phyloP scores from a whole-genome alignment of 2,113 vertebrate species.

The Meleagris gallopavo region DNA sequence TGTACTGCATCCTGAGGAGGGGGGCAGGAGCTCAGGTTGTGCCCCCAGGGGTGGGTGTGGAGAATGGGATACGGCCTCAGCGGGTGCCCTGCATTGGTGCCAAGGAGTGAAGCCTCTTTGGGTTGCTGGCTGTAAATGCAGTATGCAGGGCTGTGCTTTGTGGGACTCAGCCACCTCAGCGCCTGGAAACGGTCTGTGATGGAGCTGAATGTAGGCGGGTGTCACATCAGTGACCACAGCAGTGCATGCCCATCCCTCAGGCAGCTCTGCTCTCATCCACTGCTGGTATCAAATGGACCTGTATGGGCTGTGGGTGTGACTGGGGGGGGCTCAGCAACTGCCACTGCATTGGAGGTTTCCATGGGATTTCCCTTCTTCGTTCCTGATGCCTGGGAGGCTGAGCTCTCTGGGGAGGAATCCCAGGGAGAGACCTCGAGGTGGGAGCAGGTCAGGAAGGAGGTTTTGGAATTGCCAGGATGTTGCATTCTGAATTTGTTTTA shows the following conservation, averaged over 20 bases:
- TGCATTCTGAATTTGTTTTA: neutral
- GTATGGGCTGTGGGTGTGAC: accelerated
- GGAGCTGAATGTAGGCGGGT: neutral
- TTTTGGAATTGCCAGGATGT: neutral
- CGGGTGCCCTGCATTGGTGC: neutral
- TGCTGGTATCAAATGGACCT: neutral
- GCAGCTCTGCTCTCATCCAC: neutral
- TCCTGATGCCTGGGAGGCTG: neutral
- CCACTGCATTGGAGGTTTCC: accelerated
- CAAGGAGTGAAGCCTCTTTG: accelerated
- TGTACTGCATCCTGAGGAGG: accelerated
- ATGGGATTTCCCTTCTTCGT: neutral
- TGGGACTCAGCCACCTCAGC: neutral
- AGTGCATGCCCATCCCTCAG: accelerated
- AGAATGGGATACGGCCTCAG: accelerated
- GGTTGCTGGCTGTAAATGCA: neutral
- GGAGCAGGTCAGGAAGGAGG: neutral
- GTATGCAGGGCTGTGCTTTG: no score
- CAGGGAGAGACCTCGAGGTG: no score
- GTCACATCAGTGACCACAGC: accelerated
- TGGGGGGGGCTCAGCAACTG: neutral
- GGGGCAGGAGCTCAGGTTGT: neutral
- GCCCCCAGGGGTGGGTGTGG: neutral
- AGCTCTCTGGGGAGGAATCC: neutral
- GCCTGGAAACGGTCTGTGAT: neutral